A percentile compares a stretch with the other conserved stretches of the same genome.
Evolutionary conservation across 1,140 invertebrate genomes (phyloP).

Genomic region (Fragariocoptes setiger): DNA sequence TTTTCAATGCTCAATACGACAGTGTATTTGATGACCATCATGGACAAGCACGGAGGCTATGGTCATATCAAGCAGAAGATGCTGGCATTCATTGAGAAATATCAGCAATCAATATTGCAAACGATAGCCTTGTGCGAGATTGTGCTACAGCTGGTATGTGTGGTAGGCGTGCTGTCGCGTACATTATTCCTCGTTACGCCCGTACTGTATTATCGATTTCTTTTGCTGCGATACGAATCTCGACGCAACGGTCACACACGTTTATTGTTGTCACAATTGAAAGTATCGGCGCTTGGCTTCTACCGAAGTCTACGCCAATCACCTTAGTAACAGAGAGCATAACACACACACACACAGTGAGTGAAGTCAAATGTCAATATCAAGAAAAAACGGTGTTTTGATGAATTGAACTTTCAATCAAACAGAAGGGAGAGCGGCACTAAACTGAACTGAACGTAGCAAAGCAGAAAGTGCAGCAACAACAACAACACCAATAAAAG

Average conservation of each 20-base stretch:
- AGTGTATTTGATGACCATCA: constrained; percentile 10
- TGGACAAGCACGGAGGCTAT: neutral
- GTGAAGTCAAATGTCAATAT: too few relatives aligned
- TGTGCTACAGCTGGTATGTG: constrained; percentile 5
- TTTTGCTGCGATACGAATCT: constrained; percentile 54
- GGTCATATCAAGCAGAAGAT: constrained; percentile 6
- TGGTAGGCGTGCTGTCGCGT: constrained; percentile 6
- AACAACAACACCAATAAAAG: too few relatives aligned
- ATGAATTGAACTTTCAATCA: too few relatives aligned
- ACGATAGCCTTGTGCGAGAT: constrained; percentile 9
- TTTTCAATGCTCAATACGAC: constrained; percentile 31
- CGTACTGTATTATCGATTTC: constrained; percentile 77
- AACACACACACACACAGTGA: too few relatives aligned
- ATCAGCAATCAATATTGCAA: constrained; percentile 6
- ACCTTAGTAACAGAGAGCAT: too few relatives aligned
- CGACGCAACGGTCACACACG: constrained; percentile 67
- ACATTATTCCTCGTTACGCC: constrained; percentile 28
- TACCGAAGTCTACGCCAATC: too few relatives aligned
- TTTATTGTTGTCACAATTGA: constrained; percentile 13
- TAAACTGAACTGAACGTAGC: too few relatives aligned
- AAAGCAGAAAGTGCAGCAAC: too few relatives aligned
- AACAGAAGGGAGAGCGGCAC: too few relatives aligned
- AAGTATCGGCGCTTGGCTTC: too few relatives aligned
- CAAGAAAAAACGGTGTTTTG: too few relatives aligned
- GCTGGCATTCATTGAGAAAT: neutral